Base-by-base conservation (phyloP, 2,888 invertebrate species). In the Lithophane leautieri region DNA sequence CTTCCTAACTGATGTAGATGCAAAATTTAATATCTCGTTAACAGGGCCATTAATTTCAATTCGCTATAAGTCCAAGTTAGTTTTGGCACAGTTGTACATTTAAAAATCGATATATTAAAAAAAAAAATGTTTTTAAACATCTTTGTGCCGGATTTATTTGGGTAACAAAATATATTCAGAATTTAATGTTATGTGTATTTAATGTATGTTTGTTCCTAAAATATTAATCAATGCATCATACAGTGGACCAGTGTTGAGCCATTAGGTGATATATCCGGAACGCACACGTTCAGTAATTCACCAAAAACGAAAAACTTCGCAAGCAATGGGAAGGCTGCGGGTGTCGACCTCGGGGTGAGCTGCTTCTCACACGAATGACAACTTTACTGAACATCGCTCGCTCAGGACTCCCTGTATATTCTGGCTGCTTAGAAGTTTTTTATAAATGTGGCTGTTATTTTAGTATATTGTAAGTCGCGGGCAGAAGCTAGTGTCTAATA, bases 1-100 rank as follows among this genome's bases (percentile, higher is more conserved):
- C 70, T 67, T 72, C 62, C 9, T 7, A 70, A 80, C 79, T 84
- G 69, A 34, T 72, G 70, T 72, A 1, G 76, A 77, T 60, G 68
- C 47, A 66, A 74, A 76, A 75, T 84, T 81, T 70, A 75, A 79
- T 75, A 78, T 79, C 75, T 73, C 66, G 50, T 63, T 79, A 52
- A 78, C 50, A n/a, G 34, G 56, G 54, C 16, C 25, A 44, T 79
- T 74, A 0, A 63, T 63, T 67, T 68, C n/a, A 52, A 47, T 61
- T 70, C 22, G 14, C 58, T 63, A 63, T 40, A 11, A 44, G 19
- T 52, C 8, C n/a, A 16, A 44, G n/a, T 73, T 74, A 63, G 68
- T 73, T 67, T 71, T 56, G 60, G 60, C 8, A 40, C 2, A 8
- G 25, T 14, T 25, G 25, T 25, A 25, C 28, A 25, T 56, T 16